Conservation (phyloP, 2,113 vertebrate species). For the Pristiophorus japonicus region DNA sequence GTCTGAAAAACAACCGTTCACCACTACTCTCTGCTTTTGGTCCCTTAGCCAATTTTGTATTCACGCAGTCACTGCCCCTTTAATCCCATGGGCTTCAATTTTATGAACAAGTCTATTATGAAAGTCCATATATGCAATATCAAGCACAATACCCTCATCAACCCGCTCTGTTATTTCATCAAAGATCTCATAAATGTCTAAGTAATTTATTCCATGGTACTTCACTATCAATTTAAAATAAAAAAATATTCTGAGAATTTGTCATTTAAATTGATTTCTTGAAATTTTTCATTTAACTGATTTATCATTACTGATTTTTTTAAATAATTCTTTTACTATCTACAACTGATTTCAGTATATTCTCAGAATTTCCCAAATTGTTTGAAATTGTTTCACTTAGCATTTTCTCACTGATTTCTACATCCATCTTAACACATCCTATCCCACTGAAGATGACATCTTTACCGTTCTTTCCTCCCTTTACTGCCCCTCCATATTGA, state of each 20-base stretch:
- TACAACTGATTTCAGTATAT: not conserved
- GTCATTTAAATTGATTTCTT: not conserved
- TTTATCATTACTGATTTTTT: not conserved
- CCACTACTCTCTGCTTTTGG: no score
- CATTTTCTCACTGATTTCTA: not conserved
- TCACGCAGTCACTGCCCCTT: no score
- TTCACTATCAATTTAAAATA: not conserved
- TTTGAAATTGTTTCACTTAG: not conserved
- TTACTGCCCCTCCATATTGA: not conserved
- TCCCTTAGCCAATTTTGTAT: no score
- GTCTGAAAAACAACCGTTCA: no score
- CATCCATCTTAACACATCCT: not conserved
- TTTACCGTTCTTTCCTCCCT: not conserved
- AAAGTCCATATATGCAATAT: no score
- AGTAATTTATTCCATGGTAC: not conserved
- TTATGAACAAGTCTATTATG: no score
- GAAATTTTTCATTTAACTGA: not conserved
- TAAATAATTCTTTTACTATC: not conserved
- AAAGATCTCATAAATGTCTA: no score
- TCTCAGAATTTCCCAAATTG: not conserved
- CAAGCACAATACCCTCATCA: not conserved
- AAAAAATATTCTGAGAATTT: not conserved
- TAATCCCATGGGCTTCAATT: no score
- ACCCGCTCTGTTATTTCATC: no score
- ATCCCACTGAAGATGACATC: not conserved